Evolutionary conservation across 1,140 invertebrate genomes (phyloP).

Genomic region (Panagrolaimus sp.): DNA sequence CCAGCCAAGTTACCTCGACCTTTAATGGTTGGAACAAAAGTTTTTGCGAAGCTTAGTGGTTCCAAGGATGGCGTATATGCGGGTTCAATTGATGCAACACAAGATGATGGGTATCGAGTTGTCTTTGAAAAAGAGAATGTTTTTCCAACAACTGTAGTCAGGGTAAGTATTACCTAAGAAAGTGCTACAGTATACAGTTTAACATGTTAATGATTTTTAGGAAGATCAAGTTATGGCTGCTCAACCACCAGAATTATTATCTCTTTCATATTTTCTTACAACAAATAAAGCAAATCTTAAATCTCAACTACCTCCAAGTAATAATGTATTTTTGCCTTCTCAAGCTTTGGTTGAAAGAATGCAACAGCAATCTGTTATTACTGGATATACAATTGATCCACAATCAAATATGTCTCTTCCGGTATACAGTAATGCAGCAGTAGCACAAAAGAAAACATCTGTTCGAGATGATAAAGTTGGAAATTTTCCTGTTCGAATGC

Average conservation of each 20-base stretch:
- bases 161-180: conserved; percentile 66
- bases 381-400: conserved; percentile 17
- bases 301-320: background rate
- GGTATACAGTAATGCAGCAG: conserved; percentile 8
- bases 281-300: conserved; percentile 40
- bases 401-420: conserved; percentile 19
- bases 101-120: conserved; percentile 92
- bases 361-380: conserved; percentile 17
- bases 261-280: conserved; percentile 43
- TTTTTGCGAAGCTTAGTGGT: conserved; percentile 71
- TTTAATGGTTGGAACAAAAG: conserved; percentile 90
- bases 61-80: conserved; percentile 95
- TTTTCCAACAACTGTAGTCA: conserved; percentile 88
- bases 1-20: conserved; percentile 91
- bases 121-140: conserved; percentile 87
- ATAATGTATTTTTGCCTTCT: conserved; percentile 18
- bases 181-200: conserved; percentile 80
- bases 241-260: conserved; percentile 38
- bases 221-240: conserved; percentile 49
- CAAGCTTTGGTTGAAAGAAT: conserved; percentile 20
- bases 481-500: conserved; percentile 48
- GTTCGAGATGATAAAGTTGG: conserved; percentile 47
- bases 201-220: too few relatives aligned
- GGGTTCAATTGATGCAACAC: conserved; percentile 91
- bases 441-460: background rate